Evolutionary conservation across 2,797 vertebrate genomes (phyloP).

Genomic region (Poecilia picta): DNA sequence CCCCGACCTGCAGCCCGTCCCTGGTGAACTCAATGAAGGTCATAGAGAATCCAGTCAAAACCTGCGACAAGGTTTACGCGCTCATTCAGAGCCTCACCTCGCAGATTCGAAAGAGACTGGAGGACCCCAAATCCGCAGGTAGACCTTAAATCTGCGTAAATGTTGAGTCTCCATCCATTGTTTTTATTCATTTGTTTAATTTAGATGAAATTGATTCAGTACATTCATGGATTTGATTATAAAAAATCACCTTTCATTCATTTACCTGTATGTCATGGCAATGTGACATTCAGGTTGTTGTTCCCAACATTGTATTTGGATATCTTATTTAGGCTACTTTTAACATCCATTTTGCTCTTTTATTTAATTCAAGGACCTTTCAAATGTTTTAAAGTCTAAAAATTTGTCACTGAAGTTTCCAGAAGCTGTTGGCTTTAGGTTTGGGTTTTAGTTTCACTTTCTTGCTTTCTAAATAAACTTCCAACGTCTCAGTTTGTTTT

Average conservation of each 20-base stretch:
- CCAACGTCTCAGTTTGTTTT: neutral
- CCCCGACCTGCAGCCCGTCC: slow-evolving; percentile 89
- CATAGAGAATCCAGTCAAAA: slow-evolving; percentile 92
- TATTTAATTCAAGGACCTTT: neutral
- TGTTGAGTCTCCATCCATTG: neutral
- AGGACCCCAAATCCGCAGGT: slow-evolving; percentile 96
- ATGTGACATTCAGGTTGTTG: neutral
- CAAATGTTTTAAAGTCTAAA: neutral
- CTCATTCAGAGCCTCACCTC: slow-evolving; percentile 95
- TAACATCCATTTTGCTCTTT: neutral
- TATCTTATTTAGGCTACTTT: neutral
- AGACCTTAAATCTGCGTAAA: slow-evolving; percentile 12
- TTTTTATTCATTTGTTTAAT: neutral
- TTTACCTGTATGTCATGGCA: neutral
- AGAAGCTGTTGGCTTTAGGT: neutral
- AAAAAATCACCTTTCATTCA: neutral
- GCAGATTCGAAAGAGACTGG: slow-evolving; percentile 91
- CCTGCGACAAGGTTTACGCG: slow-evolving; percentile 90
- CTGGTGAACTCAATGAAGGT: slow-evolving; percentile 92
- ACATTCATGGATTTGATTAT: neutral
- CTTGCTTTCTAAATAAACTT: neutral
- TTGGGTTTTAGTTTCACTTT: neutral
- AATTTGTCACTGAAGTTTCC: neutral
- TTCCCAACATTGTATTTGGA: neutral
- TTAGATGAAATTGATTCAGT: neutral